phyloP scores from a whole-genome alignment of 2,113 vertebrate species.

The Eulacestoma nigropectus region DNA sequence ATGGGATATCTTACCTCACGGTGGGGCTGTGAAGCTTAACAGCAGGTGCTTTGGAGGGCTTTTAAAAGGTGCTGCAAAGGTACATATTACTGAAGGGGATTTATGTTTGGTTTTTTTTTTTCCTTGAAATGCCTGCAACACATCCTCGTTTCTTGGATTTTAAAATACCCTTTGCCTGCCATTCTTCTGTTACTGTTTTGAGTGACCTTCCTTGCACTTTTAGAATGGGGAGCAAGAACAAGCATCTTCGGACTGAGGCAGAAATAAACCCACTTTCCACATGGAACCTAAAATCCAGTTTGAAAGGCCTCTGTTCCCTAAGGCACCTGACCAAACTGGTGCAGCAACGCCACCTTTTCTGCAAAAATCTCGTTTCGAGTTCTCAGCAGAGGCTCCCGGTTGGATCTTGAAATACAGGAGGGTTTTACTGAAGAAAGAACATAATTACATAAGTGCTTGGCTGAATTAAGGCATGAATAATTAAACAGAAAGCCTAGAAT shows the following conservation, averaged over 20 bases:
- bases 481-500: not conserved
- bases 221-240: not conserved
- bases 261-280: not conserved
- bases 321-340: not conserved
- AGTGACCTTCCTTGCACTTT: not conserved
- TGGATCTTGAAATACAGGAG: not conserved
- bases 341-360: not conserved
- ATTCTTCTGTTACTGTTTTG: not conserved
- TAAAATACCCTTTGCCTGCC: not conserved
- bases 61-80: constrained; percentile 55
- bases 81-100: constrained; percentile 48
- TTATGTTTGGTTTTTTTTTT: not conserved
- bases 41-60: not conserved
- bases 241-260: not conserved
- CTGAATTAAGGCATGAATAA: not conserved
- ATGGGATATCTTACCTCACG: not conserved
- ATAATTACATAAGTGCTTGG: not conserved
- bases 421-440: not conserved
- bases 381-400: not conserved
- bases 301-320: not conserved
- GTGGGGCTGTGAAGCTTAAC: not conserved
- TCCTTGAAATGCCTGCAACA: constrained; percentile 9
- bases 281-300: not conserved
- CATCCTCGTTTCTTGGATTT: not conserved
- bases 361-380: not conserved